phyloP scores from a whole-genome alignment of 2,113 vertebrate genomes.

The Pycnonotus jocosus region DNA sequence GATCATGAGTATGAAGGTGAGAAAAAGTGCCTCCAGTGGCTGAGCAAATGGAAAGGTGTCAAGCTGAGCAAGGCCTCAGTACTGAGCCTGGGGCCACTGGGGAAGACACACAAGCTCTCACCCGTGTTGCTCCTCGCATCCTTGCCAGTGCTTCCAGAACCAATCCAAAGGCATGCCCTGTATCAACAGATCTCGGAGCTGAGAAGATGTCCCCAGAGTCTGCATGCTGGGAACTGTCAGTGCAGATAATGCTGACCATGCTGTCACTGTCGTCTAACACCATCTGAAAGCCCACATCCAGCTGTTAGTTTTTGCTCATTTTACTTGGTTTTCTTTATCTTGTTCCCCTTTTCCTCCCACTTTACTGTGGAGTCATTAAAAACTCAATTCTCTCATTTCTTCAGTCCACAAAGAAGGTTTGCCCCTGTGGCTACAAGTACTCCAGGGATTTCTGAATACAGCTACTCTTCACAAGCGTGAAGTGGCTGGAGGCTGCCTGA shows the following conservation, averaged over 20 bases:
- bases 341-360: neutral
- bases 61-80: neutral
- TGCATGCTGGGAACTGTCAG: neutral
- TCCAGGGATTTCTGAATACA: neutral
- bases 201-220: neutral
- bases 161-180: conserved; percentile 45
- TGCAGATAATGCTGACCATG: neutral
- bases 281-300: conserved; percentile 61
- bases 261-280: conserved; percentile 54
- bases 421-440: neutral
- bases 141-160: conserved; percentile 60
- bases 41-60: neutral
- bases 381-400: neutral
- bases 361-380: neutral
- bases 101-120: conserved; percentile 30
- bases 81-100: neutral
- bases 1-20: neutral
- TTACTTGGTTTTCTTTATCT: neutral
- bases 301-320: neutral
- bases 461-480: neutral
- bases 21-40: neutral
- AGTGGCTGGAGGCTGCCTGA: neutral
- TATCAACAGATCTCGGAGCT: neutral
- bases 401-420: neutral
- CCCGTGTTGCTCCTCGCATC: conserved; percentile 58